These are phyloP conservation scores for Lasiurus borealis DNA, from an alignment of 2,113 vertebrate species.

Conservation along the genomic window DNA sequence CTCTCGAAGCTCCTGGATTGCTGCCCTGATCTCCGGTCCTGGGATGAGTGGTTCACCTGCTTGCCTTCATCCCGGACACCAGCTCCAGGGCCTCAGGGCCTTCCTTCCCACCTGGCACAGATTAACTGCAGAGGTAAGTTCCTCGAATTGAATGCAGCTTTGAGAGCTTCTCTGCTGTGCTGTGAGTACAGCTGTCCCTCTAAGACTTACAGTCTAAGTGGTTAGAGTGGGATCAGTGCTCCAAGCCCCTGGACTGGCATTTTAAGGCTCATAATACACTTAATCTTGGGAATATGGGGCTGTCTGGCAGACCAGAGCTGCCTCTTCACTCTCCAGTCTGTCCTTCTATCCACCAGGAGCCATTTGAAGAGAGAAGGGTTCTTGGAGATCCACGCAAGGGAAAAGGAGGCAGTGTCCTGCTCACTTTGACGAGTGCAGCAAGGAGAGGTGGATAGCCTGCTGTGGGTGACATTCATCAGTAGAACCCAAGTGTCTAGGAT, in stretches of 20 bases:
- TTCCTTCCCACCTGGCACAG: not conserved
- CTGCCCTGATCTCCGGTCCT: not conserved
- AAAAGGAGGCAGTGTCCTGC: not conserved
- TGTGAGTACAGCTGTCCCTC: not conserved
- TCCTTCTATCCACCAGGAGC: not conserved
- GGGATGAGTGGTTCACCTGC: not conserved
- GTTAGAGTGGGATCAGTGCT: not conserved
- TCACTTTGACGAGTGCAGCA: not conserved
- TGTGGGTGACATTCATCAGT: not conserved
- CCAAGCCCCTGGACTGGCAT: too few species aligned
- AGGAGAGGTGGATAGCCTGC: not conserved
- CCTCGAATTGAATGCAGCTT: not conserved
- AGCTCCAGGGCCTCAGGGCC: not conserved
- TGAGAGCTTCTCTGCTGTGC: not conserved
- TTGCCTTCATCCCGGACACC: fast-evolving
- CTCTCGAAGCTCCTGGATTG: not conserved
- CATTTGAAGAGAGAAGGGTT: not conserved
- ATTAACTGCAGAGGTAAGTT: not conserved
- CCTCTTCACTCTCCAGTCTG: not conserved
- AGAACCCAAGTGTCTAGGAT: not conserved
- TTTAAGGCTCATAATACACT: not conserved
- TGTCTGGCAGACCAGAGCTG: not conserved
- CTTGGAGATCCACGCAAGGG: not conserved
- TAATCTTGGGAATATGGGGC: not conserved
- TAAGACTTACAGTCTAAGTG: too few species aligned